Base-by-base conservation (phyloP, 1,140 invertebrate species). In the Saxidomus purpurata region DNA sequence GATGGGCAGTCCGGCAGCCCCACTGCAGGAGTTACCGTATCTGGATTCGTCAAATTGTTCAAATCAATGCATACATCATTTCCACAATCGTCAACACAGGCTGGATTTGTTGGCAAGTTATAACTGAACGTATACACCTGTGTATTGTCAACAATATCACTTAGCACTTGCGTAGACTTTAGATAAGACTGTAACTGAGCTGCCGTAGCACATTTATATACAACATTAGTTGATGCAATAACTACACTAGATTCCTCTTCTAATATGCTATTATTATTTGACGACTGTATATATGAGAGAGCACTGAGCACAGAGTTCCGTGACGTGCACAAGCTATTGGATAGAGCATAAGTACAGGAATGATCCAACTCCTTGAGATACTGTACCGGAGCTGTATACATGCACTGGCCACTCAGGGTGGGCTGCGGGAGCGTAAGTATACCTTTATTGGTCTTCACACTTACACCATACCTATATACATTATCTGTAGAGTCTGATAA, bases 371-470 rank as follows among this genome's bases (percentile, higher is more conserved):
- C 88, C 25, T 81, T 85, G 40, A 93, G 82, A 61, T 91, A 94
- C 3, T 49, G 80, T 11, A 94, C 93, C 13, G 93, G 93, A 17
- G 90, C 89, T 15, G 91, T 90, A 28, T 52, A 52, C 17, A 92
- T 52, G 40, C 93, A 94, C n/a, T 82, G 31, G 19, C 91, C 93
- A 19, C 71, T 90, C 3, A 91, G 31, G 9, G 67, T 74, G 0
- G 36, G 79, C 74, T 92, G 92, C 6, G 93, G 91, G 28, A 94
- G 63, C 11, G 91, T 69, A 0, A 94, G 87, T 40, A 77, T 83
- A 0, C 92, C 93, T 11, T 59, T 83, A 17, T n/a, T 77, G 0
- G 92, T 93, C 43, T 82, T 85, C 22, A 92, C 85, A 36, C 31
- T 87, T 15, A 67, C 40, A n/a, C 93, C 93, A 74, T 91, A 84